Percentiles rank a stretch among this genome's conserved stretches.
phyloP scores from a whole-genome alignment of 2,113 vertebrate genomes.

The Saccopteryx bilineata region DNA sequence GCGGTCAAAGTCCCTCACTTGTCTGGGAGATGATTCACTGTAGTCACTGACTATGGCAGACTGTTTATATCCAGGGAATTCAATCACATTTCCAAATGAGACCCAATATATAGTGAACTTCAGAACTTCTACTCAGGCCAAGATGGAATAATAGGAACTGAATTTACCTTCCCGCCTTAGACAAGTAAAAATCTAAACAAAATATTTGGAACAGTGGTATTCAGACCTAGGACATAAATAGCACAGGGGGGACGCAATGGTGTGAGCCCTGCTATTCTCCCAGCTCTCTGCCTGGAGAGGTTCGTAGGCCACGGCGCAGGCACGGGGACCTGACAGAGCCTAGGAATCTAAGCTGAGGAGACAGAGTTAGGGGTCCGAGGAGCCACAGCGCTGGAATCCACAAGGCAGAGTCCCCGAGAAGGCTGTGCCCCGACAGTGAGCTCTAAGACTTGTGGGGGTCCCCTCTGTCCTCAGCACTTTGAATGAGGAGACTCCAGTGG shows the following conservation, averaged over 20 bases:
- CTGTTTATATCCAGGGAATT: background rate
- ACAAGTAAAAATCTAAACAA: background rate
- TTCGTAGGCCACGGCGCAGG: background rate
- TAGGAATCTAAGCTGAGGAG: background rate
- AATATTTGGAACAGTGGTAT: background rate
- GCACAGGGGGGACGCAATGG: background rate
- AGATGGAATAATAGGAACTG: background rate
- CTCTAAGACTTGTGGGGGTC: background rate
- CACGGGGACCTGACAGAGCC: background rate
- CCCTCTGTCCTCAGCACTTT: background rate
- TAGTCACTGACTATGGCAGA: background rate
- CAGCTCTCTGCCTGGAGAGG: background rate
- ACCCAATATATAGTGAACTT: background rate
- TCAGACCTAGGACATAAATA: background rate
- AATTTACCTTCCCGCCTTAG: background rate
- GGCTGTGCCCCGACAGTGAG: background rate
- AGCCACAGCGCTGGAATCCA: background rate
- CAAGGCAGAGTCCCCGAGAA: background rate
- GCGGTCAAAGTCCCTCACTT: constrained; percentile 64
- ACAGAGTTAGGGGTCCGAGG: background rate
- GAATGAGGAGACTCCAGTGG: background rate
- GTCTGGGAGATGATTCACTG: constrained; percentile 41
- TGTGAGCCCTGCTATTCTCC: background rate
- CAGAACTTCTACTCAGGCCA: background rate
- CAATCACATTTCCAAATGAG: background rate